Evolutionary conservation across 64 coral and sea anemone genomes (phyloP).

Genomic region (Pocillopora damicornis): DNA sequence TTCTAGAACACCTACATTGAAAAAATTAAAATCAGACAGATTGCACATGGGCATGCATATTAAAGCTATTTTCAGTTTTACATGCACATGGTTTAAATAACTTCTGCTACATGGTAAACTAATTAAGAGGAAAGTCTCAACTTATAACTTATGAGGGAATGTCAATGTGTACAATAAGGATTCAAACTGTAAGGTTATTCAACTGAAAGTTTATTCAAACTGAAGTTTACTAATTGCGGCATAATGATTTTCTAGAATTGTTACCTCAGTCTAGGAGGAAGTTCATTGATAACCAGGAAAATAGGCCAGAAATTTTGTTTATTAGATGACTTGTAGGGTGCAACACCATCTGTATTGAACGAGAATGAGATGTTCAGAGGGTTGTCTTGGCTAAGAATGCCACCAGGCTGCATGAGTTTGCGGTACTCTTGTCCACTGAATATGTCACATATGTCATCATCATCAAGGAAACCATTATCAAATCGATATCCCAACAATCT

Average conservation of each 20-base stretch:
- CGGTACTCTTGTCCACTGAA: slow-evolving; percentile 47
- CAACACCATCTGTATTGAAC: slow-evolving; percentile 48
- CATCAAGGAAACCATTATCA: slow-evolving; percentile 12
- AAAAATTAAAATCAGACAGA: not conserved
- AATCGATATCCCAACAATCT: slow-evolving; percentile 49
- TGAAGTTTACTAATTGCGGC: not conserved
- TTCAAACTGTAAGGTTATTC: too few relatives aligned
- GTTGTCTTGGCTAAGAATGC: slow-evolving; percentile 39
- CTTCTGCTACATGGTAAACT: too few relatives aligned
- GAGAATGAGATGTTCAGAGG: slow-evolving; percentile 47
- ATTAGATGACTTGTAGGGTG: slow-evolving; percentile 36
- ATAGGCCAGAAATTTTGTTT: slow-evolving; percentile 58
- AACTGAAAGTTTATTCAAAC: too few relatives aligned
- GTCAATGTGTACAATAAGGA: too few relatives aligned
- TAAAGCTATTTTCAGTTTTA: not conserved
- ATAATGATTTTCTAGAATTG: too few relatives aligned
- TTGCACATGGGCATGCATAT: not conserved
- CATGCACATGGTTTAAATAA: too few relatives aligned
- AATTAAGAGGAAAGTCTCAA: too few relatives aligned
- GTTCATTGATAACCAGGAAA: slow-evolving; percentile 56
- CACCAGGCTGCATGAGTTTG: slow-evolving; percentile 48
- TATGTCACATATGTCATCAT: slow-evolving; percentile 40
- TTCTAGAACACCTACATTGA: slow-evolving; percentile 47
- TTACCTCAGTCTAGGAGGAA: slow-evolving; percentile 53
- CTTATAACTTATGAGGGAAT: too few relatives aligned